Base-by-base conservation (phyloP, 2,888 invertebrate species). In the Andrena haemorrhoa region DNA sequence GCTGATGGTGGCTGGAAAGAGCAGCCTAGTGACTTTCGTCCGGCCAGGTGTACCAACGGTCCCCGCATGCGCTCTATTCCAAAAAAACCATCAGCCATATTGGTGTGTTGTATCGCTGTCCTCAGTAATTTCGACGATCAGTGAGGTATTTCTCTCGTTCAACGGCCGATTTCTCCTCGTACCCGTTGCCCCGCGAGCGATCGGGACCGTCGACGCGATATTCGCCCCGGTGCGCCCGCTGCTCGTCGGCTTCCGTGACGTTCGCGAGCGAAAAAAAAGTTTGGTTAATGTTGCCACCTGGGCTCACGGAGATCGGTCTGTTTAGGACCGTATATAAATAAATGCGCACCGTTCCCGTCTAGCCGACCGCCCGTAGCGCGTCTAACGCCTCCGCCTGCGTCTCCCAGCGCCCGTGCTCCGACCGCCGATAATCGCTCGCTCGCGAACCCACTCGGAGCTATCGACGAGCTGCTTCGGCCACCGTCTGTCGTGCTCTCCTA, bases 31-130 rank as follows among this genome's bases (percentile, higher is more conserved):
- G 76, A 89, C 86, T 86, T 89, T 87, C 78, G 66, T 66, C n/a
- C 35, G 16, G 66, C 63, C 83, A 79, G 86, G 81, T 71, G 70
- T 82, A 61, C 76, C 82, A 79, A 31, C 29, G 20, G 78, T 75
- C 29, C 66, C 79, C 92, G 91, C 92, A 91, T 91, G 92, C 92
- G 92, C 90, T 89, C 87, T 88, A 89, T 90, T 91, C 90, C 88
- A 88, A 89, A 91, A 93, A 92, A 93, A 92, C 89, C 90, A 91
- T 93, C 94, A 92, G 94, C 94, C 94, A 94, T 94, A 94, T 94
- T 94, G 94, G 94, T 94, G 93, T 94, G 93, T 94, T 94, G 93
- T 94, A 94, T 94, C 92, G 93, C 93, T 94, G 92, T 74, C 91
- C 93, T 92, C 92, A 92, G 93, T 92, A 93, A 92, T 93, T 93